phyloP scores from a whole-genome alignment of 2,888 invertebrate species.

The Plebejus anna region DNA sequence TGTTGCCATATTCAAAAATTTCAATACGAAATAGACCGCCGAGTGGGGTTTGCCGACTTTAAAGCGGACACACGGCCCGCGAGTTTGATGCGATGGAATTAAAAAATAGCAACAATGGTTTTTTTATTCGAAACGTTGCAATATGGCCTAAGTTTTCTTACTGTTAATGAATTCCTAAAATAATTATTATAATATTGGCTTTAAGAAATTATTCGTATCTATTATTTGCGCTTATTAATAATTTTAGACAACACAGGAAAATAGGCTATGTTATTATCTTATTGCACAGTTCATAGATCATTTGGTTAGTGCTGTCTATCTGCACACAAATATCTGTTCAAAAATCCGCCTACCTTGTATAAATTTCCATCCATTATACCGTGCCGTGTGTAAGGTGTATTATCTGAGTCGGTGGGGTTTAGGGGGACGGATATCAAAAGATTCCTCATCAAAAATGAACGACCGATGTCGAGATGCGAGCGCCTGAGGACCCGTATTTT shows the following conservation, averaged over 20 bases:
- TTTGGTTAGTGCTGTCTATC: neutral
- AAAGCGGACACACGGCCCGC: constrained; percentile 43
- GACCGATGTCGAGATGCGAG: constrained; percentile 61
- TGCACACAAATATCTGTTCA: neutral
- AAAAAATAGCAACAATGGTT: neutral
- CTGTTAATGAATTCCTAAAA: too few species aligned
- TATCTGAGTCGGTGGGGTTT: constrained; percentile 54
- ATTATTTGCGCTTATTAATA: too few species aligned
- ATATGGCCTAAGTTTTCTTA: neutral
- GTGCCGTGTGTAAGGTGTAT: constrained; percentile 50
- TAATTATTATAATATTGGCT: too few species aligned
- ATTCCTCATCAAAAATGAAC: constrained; percentile 75
- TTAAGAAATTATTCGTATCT: too few species aligned
- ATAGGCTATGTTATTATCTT: neutral
- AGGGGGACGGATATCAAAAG: constrained; percentile 67
- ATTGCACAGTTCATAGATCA: neutral
- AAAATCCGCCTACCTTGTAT: neutral
- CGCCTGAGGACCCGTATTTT: constrained; percentile 50
- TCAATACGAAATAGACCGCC: constrained; percentile 63
- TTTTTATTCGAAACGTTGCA: too few species aligned
- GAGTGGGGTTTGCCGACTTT: constrained; percentile 46
- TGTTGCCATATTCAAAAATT: constrained; percentile 74
- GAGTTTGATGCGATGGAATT: neutral
- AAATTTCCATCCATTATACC: neutral
- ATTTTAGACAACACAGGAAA: too few species aligned